Base-by-base conservation (phyloP, 2,888 invertebrate species). In the Rhagonycha fulva region DNA sequence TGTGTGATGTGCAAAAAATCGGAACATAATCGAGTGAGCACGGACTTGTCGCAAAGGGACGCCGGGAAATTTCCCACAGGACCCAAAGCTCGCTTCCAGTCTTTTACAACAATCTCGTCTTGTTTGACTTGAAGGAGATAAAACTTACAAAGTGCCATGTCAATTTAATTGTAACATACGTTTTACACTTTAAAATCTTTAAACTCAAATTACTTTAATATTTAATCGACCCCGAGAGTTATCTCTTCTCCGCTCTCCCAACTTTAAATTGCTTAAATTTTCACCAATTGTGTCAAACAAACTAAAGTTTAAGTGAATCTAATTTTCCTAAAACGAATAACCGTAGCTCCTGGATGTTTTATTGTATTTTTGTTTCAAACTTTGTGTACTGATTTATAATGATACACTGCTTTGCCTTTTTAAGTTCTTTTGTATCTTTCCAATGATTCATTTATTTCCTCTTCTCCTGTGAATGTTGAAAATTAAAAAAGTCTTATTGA, bases 21-120 rank as follows among this genome's bases (percentile, higher is more conserved):
- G 76, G 76, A 72, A 76, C 75, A 80, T 81, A 82, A 82, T 80
- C 82, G 81, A 80, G 80, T 81, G 78, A 78, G 81, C 74, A 74
- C 81, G 78, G 75, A 79, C 77, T 79, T 78, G 78, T 76, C 82
- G 76, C 79, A 70, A 23, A 68, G 82, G 78, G 81, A 79, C 79
- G 69, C 74, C 73, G 79, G 70, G 75, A 82, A 80, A 82, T 82
- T 82, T 82, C 82, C 82, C 82, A 76, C 26, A 72, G 79, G 82
- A 72, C 75, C 71, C 47, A 69, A 28, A 32, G 69, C 62, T 63
- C 79, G 74, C 73, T 74, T 69, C 68, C 62, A 78, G 76, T 76
- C 73, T 79, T 80, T 77, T 77, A 79, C 78, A 76, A 79, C 71
- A 66, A 78, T 71, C 76, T 73, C 74, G 71, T 70, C 76, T 79